Conservation (phyloP, 2,888 invertebrate species). For the Strigamia crassipes region DNA sequence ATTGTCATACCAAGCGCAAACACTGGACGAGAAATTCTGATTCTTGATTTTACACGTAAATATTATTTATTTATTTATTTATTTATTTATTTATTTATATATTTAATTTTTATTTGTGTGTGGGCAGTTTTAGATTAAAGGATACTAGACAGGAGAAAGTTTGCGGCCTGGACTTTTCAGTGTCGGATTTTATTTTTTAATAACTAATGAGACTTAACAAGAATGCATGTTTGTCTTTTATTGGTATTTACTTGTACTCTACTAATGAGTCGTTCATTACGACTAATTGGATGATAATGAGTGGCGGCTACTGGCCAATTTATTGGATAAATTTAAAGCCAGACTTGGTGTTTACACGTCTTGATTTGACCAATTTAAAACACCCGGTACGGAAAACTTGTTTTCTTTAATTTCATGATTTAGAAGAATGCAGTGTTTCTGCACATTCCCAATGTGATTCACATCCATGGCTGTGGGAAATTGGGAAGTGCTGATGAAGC, state of each 20-base stretch:
- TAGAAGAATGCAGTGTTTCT: background rate
- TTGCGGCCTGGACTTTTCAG: no score
- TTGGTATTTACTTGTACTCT: background rate
- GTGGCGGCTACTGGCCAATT: background rate
- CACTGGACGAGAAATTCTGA: no score
- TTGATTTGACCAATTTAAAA: constrained; percentile 5
- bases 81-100: no score
- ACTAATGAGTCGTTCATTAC: constrained; percentile 24
- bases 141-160: no score
- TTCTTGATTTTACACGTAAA: no score
- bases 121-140: no score
- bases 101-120: no score
- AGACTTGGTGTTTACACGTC: background rate
- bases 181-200: no score
- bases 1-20: no score
- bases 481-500: constrained; percentile 42
- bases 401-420: background rate
- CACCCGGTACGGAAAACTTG: background rate
- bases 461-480: constrained; percentile 5
- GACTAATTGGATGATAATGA: constrained; percentile 28
- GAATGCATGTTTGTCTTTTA: constrained; percentile 6
- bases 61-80: no score
- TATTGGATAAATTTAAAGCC: background rate
- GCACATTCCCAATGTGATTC: constrained; percentile 19
- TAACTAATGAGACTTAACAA: no score